These are phyloP conservation scores for Cyclopterus lumpus DNA, from an alignment of 2,797 vertebrate species.

Conservation along the genomic window DNA sequence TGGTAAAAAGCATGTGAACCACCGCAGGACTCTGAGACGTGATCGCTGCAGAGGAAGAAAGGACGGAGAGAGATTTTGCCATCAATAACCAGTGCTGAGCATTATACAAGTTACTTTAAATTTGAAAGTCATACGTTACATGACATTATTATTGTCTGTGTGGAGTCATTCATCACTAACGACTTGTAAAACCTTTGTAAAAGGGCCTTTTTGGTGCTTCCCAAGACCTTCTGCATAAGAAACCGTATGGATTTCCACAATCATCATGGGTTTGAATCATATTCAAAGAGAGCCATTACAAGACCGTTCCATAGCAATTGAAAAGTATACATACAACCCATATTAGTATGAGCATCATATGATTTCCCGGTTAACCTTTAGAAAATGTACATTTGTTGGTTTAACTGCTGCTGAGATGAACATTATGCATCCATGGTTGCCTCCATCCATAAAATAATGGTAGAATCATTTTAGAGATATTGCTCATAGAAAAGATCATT, in stretches of 20 bases:
- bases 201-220: neutral
- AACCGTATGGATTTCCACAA: neutral
- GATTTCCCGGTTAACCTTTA: neutral
- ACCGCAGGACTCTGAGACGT: neutral
- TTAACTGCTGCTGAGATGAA: neutral
- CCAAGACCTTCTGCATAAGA: neutral
- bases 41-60: neutral
- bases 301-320: slow-evolving; percentile 4
- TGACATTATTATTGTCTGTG: no score
- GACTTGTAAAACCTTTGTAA: neutral
- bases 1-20: slow-evolving; percentile 16
- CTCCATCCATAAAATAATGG: neutral
- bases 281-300: neutral
- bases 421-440: neutral
- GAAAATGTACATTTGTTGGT: neutral
- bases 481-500: neutral
- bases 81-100: no score
- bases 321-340: neutral
- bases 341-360: neutral
- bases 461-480: neutral
- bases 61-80: neutral
- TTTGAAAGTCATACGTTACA: no score
- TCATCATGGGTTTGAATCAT: neutral
- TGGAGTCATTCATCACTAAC: no score
- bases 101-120: no score